Base-by-base conservation (phyloP, 2,113 vertebrate genomes). In the Alligator mississippiensis region DNA sequence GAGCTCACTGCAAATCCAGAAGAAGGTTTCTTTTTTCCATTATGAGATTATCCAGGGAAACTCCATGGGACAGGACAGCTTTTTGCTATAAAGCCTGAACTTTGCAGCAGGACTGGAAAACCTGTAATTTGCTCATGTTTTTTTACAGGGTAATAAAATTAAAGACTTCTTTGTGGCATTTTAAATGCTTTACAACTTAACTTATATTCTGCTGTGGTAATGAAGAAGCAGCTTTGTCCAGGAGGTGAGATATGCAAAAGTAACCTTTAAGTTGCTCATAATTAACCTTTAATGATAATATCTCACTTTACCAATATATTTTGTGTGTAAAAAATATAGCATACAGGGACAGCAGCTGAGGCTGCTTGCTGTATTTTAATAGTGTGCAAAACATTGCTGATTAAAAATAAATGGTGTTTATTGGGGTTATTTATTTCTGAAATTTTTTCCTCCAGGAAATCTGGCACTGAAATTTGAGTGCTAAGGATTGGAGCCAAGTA, bases 281-380 rank as follows among this genome's bases (percentile, higher is more conserved):
- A 98, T 98, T 98, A 98, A 98, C 97, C 97, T 98, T 98, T 97
- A 97, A 97, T 96, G 96, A 96, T 96, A 92, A 97, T 96, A 96
- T 92, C 87, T 93, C 86, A n/a, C 85, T 90, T 96, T 93, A 81
- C 94, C 93, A 47, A 57, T 97, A 79, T 74, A 91, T 86, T 94
- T 90, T 93, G 78, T 93, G 90, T 30, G 63, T 97, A 88, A 90
- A 30, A 94, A 96, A 88, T 62, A 18, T 70, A 93, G n/a, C 13
- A 3, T 80, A n/a, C 84, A 81, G 90, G 61, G 68, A 58, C 21
- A 57, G 81, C 70, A 47, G 62, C 17, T 60, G 85, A 58, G 88
- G 47, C 72, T 22, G 61, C 84, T 81, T 22, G 57, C 90, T 90
- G 90, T 77, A 87, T 95, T 85, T 89, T 68, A 61, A 92, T 85